Conservation (phyloP, 2,113 vertebrate genomes). For the Caloenas nicobarica region DNA sequence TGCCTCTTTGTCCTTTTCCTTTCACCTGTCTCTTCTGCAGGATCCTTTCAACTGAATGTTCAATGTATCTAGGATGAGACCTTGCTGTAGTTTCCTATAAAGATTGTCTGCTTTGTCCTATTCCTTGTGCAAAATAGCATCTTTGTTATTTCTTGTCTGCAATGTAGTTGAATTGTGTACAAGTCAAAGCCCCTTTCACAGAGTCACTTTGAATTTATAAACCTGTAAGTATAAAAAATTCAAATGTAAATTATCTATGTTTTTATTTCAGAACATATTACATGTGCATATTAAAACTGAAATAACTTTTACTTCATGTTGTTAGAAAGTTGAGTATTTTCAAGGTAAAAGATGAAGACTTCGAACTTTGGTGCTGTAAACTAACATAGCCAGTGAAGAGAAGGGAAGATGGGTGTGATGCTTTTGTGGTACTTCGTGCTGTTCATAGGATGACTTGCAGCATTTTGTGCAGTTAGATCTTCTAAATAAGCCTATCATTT, state of each 20-base stretch:
- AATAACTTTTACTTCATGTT: background rate
- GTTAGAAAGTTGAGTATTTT: background rate
- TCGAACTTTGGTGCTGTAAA: background rate
- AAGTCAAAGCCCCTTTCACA: background rate
- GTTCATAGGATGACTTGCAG: background rate
- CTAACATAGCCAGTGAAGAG: background rate
- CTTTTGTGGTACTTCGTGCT: background rate
- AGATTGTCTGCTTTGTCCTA: background rate
- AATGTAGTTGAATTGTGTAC: background rate
- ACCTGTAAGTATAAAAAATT: background rate
- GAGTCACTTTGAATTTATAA: background rate
- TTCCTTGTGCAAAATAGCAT: background rate
- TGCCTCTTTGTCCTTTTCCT: background rate
- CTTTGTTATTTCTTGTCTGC: background rate
- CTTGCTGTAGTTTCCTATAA: background rate
- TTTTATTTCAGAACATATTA: background rate
- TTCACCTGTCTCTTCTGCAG: background rate
- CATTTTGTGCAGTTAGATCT: background rate
- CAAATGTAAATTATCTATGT: background rate
- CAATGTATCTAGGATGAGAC: background rate
- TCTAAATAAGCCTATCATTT: background rate
- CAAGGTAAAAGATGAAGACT: background rate
- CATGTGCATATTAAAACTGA: background rate
- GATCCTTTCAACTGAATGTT: background rate
- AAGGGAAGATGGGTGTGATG: background rate